Base-by-base conservation (phyloP, 2,888 invertebrate species). In the Drosophila rellima region DNA sequence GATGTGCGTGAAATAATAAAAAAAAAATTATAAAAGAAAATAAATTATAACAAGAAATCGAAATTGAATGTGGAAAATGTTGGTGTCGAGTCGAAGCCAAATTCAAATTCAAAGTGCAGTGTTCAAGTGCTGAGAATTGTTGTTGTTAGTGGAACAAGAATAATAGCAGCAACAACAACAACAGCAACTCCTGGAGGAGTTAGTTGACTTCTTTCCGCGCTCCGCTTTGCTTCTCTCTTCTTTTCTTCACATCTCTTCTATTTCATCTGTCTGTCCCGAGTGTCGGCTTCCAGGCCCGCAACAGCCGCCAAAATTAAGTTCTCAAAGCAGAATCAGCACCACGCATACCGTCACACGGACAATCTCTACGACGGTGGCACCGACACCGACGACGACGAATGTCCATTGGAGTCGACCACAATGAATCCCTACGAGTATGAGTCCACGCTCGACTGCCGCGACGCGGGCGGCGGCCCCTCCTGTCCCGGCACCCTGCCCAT, bases 401-500 rank as follows among this genome's bases (percentile, higher is more conserved):
- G 92, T 91, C 91, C 91, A 72, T 84, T 89, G 90, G 91, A 91
- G 82, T 88, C 91, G 80, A 88, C 85, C 82, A 91, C 83, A 73
- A 92, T 92, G 92, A 92, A 92, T 92, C 91, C 92, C 78, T 92
- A 92, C 90, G 92, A 93, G 87, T 92, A 92, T 89, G 93, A 93
- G 85, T 92, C 92, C 55, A 92, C 93, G 78, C 90, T 92, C 82
- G 93, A 93, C 83, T 93, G 93, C 85, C 92, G 92, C 72, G 92
- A 92, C 82, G 90, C 76, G 67, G 89, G 92, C 70, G 91, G 91
- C 65, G 90, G 87, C 67, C 87, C 82, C 71, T 83, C 83, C 76
- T 85, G 76, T 7, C 66, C 67, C 50, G 79, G 78, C 54, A 84
- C 84, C 5, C 65, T 84, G 54, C 89, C 86, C 42, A 78, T 86